Conservation (phyloP, 2,113 vertebrate genomes). For the Azemiops feae region DNA sequence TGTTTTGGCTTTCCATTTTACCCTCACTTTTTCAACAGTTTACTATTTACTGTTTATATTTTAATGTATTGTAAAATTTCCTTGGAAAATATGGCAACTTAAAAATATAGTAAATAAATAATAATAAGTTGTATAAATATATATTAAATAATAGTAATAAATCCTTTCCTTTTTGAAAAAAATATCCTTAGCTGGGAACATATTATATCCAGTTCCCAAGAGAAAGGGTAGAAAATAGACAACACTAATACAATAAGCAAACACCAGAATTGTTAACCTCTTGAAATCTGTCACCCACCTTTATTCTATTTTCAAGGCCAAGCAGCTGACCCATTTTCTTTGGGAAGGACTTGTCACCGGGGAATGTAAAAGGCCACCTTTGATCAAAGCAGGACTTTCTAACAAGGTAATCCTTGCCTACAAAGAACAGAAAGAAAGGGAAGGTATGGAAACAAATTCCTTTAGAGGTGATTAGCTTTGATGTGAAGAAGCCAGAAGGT, state of each 20-base stretch:
- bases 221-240: background rate
- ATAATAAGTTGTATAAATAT: background rate
- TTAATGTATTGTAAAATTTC: background rate
- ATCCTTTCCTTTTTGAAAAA: background rate
- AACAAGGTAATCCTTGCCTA: conserved; percentile 19
- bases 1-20: background rate
- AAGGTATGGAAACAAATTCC: conserved; percentile 9
- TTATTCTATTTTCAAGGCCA: background rate
- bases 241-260: background rate
- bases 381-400: conserved; percentile 27
- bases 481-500: conserved; percentile 13
- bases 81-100: background rate
- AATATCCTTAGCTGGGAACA: background rate
- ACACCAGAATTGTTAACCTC: background rate
- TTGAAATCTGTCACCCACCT: background rate
- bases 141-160: background rate
- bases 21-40: background rate
- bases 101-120: background rate
- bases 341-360: background rate
- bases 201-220: background rate
- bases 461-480: background rate
- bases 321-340: conserved; percentile 19
- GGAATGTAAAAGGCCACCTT: conserved; percentile 7
- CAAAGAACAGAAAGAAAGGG: background rate
- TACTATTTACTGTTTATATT: background rate